These are phyloP conservation scores for Tetragonisca angustula DNA, from an alignment of 2,888 invertebrate species.

Conservation along the genomic window DNA sequence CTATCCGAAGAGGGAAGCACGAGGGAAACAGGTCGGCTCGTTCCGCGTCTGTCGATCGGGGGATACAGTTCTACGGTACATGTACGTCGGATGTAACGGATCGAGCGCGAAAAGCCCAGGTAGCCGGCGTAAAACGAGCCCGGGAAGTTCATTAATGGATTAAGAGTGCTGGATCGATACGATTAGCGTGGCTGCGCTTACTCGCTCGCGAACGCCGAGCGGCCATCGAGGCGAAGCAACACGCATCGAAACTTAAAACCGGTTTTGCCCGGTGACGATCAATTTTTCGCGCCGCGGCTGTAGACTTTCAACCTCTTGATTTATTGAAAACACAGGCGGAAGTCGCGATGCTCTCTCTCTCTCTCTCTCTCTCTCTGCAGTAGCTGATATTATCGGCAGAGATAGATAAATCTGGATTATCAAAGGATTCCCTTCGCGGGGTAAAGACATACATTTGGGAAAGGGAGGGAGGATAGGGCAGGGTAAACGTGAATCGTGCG, in stretches of 20 bases:
- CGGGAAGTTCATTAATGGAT: slow-evolving; percentile 80
- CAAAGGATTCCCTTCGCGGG: slow-evolving; percentile 48
- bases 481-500: slow-evolving; percentile 36
- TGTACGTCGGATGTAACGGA: slow-evolving; percentile 61
- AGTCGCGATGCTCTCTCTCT: slow-evolving; percentile 24
- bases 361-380: slow-evolving; percentile 2
- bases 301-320: slow-evolving; percentile 34
- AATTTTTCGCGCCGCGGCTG: slow-evolving; percentile 44
- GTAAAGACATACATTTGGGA: slow-evolving; percentile 33
- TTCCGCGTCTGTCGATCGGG: slow-evolving; percentile 48
- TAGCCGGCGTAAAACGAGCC: slow-evolving; percentile 72
- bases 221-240: slow-evolving; percentile 44
- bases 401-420: slow-evolving; percentile 63
- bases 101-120: slow-evolving; percentile 68
- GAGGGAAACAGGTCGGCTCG: slow-evolving; percentile 19
- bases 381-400: slow-evolving; percentile 53
- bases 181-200: slow-evolving; percentile 66
- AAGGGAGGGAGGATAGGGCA: neutral
- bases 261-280: slow-evolving; percentile 49
- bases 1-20: neutral
- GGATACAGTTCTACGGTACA: slow-evolving; percentile 30
- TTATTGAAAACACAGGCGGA: slow-evolving; percentile 51
- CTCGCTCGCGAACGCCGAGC: too few relatives aligned
- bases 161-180: slow-evolving; percentile 78
- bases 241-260: slow-evolving; percentile 66